Evolutionary conservation across 2,797 vertebrate species (phyloP).

Genomic region (Pseudocheirus occidentalis): DNA sequence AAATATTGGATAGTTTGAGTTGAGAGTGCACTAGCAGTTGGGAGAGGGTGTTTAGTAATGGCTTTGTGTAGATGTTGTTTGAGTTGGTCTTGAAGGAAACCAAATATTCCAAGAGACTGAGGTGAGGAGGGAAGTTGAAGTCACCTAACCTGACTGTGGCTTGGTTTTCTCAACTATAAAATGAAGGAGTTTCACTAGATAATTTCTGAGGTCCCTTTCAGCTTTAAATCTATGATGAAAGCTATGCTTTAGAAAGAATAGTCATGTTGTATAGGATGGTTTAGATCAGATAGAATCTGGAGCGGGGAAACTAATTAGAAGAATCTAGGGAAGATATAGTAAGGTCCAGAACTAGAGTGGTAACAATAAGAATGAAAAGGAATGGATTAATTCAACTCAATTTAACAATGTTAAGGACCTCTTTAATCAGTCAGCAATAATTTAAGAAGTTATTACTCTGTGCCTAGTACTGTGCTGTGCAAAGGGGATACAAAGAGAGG

Average conservation of each 20-base stretch:
- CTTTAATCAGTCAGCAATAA: neutral
- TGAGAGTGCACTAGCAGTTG: neutral
- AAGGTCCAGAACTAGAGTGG: neutral
- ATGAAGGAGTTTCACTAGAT: neutral
- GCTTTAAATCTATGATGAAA: neutral
- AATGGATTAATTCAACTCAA: neutral
- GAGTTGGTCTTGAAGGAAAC: neutral
- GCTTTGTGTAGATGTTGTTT: neutral
- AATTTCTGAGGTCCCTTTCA: neutral
- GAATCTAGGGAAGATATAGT: neutral
- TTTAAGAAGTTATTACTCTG: neutral
- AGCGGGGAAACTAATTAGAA: constrained; percentile 12
- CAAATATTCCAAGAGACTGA: neutral
- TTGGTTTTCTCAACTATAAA: neutral
- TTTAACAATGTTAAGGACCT: neutral
- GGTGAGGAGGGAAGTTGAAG: neutral
- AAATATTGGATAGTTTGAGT: neutral
- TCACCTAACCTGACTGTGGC: neutral
- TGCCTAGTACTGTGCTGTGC: neutral
- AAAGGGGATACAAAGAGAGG: neutral
- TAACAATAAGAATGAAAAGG: neutral
- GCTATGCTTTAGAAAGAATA: constrained; percentile 48
- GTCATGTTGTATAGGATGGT: constrained; percentile 29
- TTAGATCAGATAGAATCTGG: constrained; percentile 7
- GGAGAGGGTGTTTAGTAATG: neutral